A percentile compares a stretch with the other conserved stretches of the same genome.
phyloP scores from a whole-genome alignment of 2,113 vertebrate species.

The Ardeotis arabs region DNA sequence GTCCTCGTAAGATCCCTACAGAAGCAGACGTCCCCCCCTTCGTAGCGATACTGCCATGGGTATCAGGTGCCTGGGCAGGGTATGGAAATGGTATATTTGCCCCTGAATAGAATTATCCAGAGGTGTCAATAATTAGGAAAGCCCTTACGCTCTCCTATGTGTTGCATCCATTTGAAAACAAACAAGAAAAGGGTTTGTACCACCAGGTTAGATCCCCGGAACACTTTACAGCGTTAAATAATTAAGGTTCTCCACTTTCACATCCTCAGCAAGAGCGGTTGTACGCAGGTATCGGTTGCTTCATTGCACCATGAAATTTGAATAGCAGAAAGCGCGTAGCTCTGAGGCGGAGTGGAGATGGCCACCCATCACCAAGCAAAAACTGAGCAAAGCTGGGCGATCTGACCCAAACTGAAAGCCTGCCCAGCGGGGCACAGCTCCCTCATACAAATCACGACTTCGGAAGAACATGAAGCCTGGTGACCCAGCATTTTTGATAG shows the following conservation, averaged over 20 bases:
- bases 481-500: background rate
- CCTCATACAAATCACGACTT: background rate
- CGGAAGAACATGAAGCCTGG: background rate
- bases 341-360: background rate
- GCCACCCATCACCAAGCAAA: background rate
- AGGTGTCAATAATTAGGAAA: background rate
- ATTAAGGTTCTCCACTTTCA: constrained; percentile 2
- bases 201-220: background rate
- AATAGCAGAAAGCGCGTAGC: rapidly evolving
- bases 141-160: rapidly evolving
- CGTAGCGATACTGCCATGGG: background rate
- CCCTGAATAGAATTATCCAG: background rate
- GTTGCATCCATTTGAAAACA: background rate
- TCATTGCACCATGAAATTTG: background rate
- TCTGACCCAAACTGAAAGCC: background rate
- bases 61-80: background rate
- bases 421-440: background rate
- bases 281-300: background rate
- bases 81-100: background rate
- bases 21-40: background rate
- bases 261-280: rapidly evolving
- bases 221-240: background rate
- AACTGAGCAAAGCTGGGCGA: background rate
- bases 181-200: background rate
- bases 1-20: background rate